Evolutionary conservation across 2,888 invertebrate genomes (phyloP).

Genomic region (Rotaria macrura): DNA sequence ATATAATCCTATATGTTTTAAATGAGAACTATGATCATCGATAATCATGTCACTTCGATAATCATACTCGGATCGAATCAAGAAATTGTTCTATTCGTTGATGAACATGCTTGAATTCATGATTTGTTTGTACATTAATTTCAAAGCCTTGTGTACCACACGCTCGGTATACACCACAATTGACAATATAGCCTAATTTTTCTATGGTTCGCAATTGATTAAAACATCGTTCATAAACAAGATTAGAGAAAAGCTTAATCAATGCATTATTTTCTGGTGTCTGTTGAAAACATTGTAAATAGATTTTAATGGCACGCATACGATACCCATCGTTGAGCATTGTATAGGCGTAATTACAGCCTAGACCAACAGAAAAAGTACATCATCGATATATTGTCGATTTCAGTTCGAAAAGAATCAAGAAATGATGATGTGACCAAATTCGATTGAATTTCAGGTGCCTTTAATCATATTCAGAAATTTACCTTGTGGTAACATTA

Average conservation of each 20-base stretch:
- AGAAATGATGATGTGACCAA: no score
- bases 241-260: slow-evolving; percentile 73
- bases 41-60: no score
- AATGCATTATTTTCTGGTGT: slow-evolving; percentile 59
- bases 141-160: slow-evolving; percentile 65
- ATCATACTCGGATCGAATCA: not conserved
- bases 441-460: not conserved
- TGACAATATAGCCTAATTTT: slow-evolving; percentile 73
- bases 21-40: no score
- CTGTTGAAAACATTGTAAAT: slow-evolving; percentile 72
- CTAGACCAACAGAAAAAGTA: slow-evolving; percentile 39
- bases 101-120: slow-evolving; percentile 72
- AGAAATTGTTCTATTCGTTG: slow-evolving; percentile 76
- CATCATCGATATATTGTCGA: no score
- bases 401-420: no score
- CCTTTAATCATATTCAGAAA: no score
- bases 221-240: slow-evolving; percentile 80
- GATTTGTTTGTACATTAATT: slow-evolving; percentile 54
- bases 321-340: slow-evolving; percentile 71
- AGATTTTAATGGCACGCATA: slow-evolving; percentile 73
- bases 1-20: slow-evolving; percentile 63
- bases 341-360: slow-evolving; percentile 57
- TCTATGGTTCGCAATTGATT: slow-evolving; percentile 71
- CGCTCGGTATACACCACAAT: slow-evolving; percentile 63
- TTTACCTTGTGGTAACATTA: not conserved